Evolutionary conservation across 1,140 invertebrate genomes (phyloP), one percentile per base, ranked within the genome.

Genomic region (Hyposmocoma kahamanoa): DNA sequence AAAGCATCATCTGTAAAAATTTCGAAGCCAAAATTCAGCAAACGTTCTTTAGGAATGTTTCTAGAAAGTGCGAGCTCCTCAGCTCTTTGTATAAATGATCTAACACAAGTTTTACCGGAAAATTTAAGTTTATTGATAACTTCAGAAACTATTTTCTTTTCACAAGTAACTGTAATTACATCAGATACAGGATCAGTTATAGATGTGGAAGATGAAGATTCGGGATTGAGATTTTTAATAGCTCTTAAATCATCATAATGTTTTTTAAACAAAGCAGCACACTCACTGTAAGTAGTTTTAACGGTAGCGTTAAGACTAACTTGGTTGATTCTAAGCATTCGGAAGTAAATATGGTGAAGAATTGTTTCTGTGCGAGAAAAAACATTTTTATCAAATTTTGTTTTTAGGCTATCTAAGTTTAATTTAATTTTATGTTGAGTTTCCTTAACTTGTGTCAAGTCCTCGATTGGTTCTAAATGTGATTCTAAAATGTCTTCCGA

Each of bases 401-500:
- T n/a, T 34, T 41, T 52, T 2, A 47, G 38, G 18, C 0, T n/a
- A 13, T 19, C 13, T 9, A 47, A 20, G 26, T 38, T 39, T 10
- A n/a, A 28, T 36, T 34, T 22, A 17, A 43, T 22, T 36, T 56
- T 47, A 22, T 36, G 2, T 3, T 51, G 22, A 17, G 20, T 22
- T 28, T 42, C 38, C 9, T 53, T 47, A 13, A 53, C 22, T 11
- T 13, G 22, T 42, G 21, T 32, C 9, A 53, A 42, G 15, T 49
- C 50, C 1, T 46, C 50, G n/a, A 15, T 9, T 11, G 46, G 30
- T 1, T 52, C 46, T 32, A 52, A 26, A 30, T 52, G 55, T 0
- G 49, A 52, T 9, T 43, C 42, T 22, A 58, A 38, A 15, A 58
- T 49, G 24, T 53, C 55, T 5, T 53, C 50, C 26, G 50, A 46